phyloP scores from a whole-genome alignment of 2,113 vertebrate species.

The Elaphurus davidianus region DNA sequence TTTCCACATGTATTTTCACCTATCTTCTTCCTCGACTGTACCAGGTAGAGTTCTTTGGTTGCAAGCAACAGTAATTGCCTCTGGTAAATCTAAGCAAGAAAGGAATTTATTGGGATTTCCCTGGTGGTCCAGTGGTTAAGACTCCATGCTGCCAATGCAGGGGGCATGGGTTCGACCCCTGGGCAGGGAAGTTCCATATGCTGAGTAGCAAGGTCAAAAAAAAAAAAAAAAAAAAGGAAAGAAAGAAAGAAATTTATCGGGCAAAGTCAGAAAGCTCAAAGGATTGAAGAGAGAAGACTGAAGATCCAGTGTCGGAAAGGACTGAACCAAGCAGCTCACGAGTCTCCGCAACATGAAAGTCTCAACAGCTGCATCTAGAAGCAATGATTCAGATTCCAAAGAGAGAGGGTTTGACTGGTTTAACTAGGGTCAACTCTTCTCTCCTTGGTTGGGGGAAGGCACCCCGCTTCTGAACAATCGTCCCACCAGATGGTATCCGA shows the following conservation, averaged over 20 bases:
- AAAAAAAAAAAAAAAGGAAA: not conserved
- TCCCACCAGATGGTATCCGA: not conserved
- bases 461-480: not conserved
- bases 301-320: not conserved
- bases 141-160: not conserved
- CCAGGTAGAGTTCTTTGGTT: not conserved
- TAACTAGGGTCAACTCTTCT: not conserved
- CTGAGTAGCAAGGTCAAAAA: not conserved
- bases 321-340: not conserved
- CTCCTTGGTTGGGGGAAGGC: not conserved
- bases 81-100: not conserved
- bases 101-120: not conserved
- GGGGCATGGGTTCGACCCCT: not conserved
- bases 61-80: not conserved
- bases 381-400: not conserved
- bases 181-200: not conserved
- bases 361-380: not conserved
- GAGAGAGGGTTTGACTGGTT: not conserved
- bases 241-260: not conserved
- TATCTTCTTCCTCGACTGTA: not conserved
- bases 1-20: conserved; percentile 9
- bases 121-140: not conserved
- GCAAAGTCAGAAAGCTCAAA: not conserved
- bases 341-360: not conserved
- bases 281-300: not conserved